Evolutionary conservation across 35 echinoderm and acorn worm species (phyloP).

Genomic region (Acanthaster planci): DNA sequence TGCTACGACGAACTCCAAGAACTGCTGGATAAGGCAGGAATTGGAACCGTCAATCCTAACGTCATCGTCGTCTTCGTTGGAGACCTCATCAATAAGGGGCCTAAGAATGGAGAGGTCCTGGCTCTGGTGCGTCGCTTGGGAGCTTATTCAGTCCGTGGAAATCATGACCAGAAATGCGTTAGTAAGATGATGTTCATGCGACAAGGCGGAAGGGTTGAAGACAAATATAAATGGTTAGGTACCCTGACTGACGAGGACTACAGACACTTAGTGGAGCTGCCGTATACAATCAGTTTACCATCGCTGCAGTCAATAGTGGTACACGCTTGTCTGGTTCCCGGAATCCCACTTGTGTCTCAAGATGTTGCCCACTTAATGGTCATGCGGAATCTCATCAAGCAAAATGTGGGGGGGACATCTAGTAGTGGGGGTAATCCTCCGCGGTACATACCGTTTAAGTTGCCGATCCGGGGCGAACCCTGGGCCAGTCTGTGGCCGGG

Average conservation of each 20-base stretch:
- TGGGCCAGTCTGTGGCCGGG: conserved; percentile 60
- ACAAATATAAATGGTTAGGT: conserved; percentile 35
- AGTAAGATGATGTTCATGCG: conserved; percentile 26
- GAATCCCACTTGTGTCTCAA: conserved; percentile 42
- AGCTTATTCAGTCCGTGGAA: conserved; percentile 56
- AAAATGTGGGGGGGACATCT: not conserved
- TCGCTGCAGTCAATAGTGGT: conserved; percentile 59
- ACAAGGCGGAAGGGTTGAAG: conserved; percentile 16
- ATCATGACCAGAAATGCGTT: conserved; percentile 59
- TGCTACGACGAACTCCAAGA: conserved; percentile 62
- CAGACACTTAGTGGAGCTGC: conserved; percentile 45
- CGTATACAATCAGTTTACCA: conserved; percentile 64
- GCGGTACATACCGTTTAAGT: not conserved
- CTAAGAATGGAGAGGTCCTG: conserved; percentile 65
- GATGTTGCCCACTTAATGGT: conserved; percentile 43
- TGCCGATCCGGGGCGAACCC: not conserved
- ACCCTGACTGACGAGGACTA: conserved; percentile 37
- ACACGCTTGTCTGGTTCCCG: conserved; percentile 65
- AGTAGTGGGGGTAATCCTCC: not conserved
- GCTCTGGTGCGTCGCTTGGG: conserved; percentile 23
- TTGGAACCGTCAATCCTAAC: conserved; percentile 20
- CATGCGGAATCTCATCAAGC: conserved; percentile 66
- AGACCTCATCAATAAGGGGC: conserved; percentile 75
- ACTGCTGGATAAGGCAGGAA: conserved; percentile 44
- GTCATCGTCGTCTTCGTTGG: conserved; percentile 55